A percentile compares a stretch with the other conserved stretches of the same genome.
Conservation (phyloP, 2,113 vertebrate species). For the Python bivittatus region DNA sequence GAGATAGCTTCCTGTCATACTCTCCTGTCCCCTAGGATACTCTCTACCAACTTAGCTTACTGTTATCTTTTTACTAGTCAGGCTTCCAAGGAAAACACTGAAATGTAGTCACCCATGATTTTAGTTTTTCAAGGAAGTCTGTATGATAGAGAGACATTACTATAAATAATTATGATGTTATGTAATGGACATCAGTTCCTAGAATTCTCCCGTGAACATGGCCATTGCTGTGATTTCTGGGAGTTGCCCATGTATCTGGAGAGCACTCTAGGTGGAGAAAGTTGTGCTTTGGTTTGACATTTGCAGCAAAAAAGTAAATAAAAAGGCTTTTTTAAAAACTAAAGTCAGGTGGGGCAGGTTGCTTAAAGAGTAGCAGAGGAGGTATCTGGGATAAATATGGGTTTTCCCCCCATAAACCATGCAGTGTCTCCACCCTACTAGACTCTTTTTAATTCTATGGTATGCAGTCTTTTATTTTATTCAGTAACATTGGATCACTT, state of each 20-base stretch:
- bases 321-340: neutral
- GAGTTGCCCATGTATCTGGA: neutral
- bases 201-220: neutral
- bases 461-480: neutral
- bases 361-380: neutral
- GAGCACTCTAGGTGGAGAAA: neutral
- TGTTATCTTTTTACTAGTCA: neutral
- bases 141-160: neutral
- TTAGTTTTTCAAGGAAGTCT: neutral
- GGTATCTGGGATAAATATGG: neutral
- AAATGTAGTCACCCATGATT: neutral
- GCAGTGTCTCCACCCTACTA: neutral
- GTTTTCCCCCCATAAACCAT: neutral
- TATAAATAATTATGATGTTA: neutral
- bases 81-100: neutral
- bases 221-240: neutral
- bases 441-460: neutral
- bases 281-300: neutral
- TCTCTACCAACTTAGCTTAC: neutral
- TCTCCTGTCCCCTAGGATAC: neutral
- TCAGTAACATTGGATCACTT: conserved; percentile 55
- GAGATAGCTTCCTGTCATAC: neutral
- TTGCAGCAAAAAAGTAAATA: neutral
- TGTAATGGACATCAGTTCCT: neutral
- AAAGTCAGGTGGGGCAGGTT: neutral